Evolutionary conservation across 2,888 invertebrate species (phyloP).

Genomic region (Stenurella melanura): DNA sequence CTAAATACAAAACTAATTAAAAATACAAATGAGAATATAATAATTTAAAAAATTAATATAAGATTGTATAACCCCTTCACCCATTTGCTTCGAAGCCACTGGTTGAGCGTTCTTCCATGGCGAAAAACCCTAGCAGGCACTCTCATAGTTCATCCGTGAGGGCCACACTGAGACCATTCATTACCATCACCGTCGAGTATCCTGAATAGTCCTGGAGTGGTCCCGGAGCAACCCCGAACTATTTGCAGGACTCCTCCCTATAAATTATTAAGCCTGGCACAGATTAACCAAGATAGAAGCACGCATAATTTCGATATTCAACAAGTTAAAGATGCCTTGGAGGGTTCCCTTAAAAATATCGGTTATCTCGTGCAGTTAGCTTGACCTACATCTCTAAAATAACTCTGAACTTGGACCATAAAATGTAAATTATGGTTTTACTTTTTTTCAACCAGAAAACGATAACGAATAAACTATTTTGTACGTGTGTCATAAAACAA

Average conservation of each 20-base stretch:
- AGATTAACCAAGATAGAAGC: constrained; percentile 43
- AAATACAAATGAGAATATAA: too few relatives aligned
- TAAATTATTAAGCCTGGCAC: constrained; percentile 45
- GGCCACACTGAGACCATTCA: constrained; percentile 49
- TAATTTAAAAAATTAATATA: too few relatives aligned
- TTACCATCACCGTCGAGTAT: constrained; percentile 47
- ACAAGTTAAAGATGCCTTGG: constrained; percentile 42
- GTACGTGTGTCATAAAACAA: too few relatives aligned
- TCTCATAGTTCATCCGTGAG: constrained; percentile 46
- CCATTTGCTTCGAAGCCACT: constrained; percentile 5
- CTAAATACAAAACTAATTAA: too few relatives aligned
- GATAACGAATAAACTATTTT: not conserved
- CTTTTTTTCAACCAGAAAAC: not conserved
- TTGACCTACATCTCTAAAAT: constrained; percentile 27
- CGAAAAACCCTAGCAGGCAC: constrained; percentile 28
- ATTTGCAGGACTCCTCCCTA: constrained; percentile 42
- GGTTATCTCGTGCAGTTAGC: not conserved
- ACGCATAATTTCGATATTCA: constrained; percentile 45
- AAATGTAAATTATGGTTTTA: constrained; percentile 21
- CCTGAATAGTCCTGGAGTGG: constrained; percentile 45
- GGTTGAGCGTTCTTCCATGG: constrained; percentile 21
- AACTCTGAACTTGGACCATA: constrained; percentile 18
- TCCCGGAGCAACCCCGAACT: constrained; percentile 41
- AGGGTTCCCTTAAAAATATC: constrained; percentile 48
- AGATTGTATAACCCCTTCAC: constrained; percentile 2